Percentiles rank a stretch among this genome's conserved stretches.
Conservation (phyloP, 2,797 vertebrate genomes). For the Helarctos malayanus region DNA sequence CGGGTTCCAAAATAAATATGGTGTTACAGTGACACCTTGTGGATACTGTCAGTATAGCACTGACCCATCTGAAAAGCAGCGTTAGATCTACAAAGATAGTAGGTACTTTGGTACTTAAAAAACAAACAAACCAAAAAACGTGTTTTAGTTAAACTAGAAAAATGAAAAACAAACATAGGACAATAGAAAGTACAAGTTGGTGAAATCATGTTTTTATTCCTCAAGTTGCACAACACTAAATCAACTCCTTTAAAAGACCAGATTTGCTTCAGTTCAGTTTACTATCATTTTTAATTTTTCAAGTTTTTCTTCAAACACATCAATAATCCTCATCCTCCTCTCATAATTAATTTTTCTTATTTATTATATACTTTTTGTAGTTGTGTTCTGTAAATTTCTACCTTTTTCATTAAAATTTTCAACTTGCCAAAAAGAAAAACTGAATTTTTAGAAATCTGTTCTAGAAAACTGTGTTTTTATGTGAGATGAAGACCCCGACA, state of each 20-base stretch:
- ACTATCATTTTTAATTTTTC: not conserved
- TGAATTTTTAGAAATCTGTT: not conserved
- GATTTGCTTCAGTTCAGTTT: not conserved
- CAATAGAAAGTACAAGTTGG: not conserved
- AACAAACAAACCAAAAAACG: not conserved
- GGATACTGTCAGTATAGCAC: not conserved
- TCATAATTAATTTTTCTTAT: not conserved
- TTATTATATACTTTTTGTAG: not conserved
- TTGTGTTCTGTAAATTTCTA: not conserved
- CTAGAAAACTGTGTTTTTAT: not conserved
- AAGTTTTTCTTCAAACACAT: not conserved
- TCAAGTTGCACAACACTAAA: not conserved
- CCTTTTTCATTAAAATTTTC: slow-evolving; percentile 22
- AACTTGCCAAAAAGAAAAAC: not conserved
- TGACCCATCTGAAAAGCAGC: not conserved
- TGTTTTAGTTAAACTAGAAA: not conserved
- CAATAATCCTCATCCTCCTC: not conserved
- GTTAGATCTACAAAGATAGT: not conserved
- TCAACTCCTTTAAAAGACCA: not conserved
- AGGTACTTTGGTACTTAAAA: not conserved
- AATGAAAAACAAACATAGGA: not conserved
- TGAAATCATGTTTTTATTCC: not conserved
- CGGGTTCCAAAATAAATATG: not conserved
- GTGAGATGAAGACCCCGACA: not conserved
- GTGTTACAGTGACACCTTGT: slow-evolving; percentile 58